Evolutionary conservation across 2,888 invertebrate species (phyloP).

Genomic region (Polydesmus complanatus): DNA sequence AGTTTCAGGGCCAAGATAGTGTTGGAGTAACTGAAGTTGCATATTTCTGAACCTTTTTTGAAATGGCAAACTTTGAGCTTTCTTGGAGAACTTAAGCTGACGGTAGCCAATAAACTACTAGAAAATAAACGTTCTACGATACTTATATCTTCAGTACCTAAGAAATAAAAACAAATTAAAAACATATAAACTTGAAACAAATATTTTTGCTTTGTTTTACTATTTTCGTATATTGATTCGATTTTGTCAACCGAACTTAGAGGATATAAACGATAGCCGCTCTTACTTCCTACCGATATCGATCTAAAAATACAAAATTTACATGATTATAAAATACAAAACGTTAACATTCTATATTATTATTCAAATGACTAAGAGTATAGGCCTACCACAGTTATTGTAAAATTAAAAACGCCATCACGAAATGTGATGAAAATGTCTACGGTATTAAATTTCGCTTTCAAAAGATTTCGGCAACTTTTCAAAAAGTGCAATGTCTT

Average conservation of each 20-base stretch:
- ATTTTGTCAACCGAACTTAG: slow-evolving; percentile 61
- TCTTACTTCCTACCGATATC: slow-evolving; percentile 66
- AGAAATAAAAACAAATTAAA: too few relatives aligned
- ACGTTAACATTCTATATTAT: background rate
- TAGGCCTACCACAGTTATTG: too few relatives aligned
- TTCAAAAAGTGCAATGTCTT: too few relatives aligned
- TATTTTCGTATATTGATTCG: slow-evolving; percentile 61
- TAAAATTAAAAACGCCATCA: too few relatives aligned
- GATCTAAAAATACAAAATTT: too few relatives aligned
- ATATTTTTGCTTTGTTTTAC: background rate
- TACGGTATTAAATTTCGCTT: too few relatives aligned
- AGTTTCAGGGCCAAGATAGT: slow-evolving; percentile 90
- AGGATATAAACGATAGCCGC: slow-evolving; percentile 78
- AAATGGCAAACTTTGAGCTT: slow-evolving; percentile 92
- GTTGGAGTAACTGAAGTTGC: slow-evolving; percentile 89
- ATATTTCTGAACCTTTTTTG: slow-evolving; percentile 94
- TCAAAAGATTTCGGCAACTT: too few relatives aligned
- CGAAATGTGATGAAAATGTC: too few relatives aligned
- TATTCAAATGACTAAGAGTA: too few relatives aligned
- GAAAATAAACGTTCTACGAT: slow-evolving; percentile 92
- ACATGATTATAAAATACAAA: slow-evolving; percentile 26
- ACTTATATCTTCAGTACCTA: slow-evolving; percentile 44
- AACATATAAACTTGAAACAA: slow-evolving; percentile 9
- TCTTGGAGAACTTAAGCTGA: slow-evolving; percentile 78
- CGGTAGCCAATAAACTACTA: slow-evolving; percentile 90